phyloP scores from a whole-genome alignment of 1,140 invertebrate species.

The Zaprionus inermis region DNA sequence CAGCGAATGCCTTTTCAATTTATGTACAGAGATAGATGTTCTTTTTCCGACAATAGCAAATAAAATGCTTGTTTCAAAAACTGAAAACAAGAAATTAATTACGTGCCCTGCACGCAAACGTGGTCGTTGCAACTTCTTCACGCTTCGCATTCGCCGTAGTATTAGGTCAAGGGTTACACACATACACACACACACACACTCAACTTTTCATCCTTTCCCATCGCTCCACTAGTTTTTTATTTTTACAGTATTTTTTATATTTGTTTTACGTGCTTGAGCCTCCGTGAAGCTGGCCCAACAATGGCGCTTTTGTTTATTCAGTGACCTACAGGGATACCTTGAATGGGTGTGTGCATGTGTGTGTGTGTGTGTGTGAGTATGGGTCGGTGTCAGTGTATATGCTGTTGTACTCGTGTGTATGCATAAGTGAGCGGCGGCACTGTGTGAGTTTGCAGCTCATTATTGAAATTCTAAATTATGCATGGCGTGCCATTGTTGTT shows the following conservation, averaged over 20 bases:
- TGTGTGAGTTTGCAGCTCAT: slow-evolving; percentile 42
- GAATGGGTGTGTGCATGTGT: background rate
- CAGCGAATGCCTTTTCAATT: background rate
- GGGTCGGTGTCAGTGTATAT: slow-evolving; percentile 24
- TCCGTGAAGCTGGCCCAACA: slow-evolving; percentile 44
- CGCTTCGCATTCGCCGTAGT: slow-evolving; percentile 16
- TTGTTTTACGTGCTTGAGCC: slow-evolving; percentile 56
- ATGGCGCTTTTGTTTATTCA: slow-evolving; percentile 59
- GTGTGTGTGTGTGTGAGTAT: background rate
- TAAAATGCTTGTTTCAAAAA: slow-evolving; percentile 10
- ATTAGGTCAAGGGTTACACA: slow-evolving; percentile 69
- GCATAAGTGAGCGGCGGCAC: slow-evolving; percentile 3
- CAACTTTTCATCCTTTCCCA: slow-evolving; percentile 10
- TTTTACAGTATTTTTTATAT: slow-evolving; percentile 16
- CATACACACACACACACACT: slow-evolving; percentile 7
- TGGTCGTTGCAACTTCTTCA: slow-evolving; percentile 9
- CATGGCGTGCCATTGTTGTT: slow-evolving; percentile 25
- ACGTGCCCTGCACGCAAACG: slow-evolving; percentile 26
- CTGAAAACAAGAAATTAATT: slow-evolving; percentile 49
- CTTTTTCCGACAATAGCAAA: background rate
- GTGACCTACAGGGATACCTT: slow-evolving; percentile 11
- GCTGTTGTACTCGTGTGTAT: slow-evolving; percentile 27
- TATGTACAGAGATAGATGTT: background rate
- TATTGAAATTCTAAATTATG: slow-evolving; percentile 73
- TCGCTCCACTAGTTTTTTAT: slow-evolving; percentile 13